phyloP scores from a whole-genome alignment of 37 sponge, comb jelly and placozoan species.

The Mnemiopsis leidyi region DNA sequence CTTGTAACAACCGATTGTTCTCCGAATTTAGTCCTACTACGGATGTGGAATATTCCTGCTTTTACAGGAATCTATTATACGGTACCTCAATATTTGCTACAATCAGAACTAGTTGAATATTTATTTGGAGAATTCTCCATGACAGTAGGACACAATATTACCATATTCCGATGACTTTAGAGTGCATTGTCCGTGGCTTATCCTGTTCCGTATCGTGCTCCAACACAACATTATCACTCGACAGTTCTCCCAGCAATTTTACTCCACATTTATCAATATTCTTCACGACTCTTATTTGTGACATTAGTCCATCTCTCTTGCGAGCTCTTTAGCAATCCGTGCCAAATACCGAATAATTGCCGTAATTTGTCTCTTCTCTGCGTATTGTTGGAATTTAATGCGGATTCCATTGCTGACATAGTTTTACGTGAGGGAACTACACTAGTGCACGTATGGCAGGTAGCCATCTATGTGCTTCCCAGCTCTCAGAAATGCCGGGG shows the following conservation, averaged over 20 bases:
- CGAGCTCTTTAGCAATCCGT: not conserved
- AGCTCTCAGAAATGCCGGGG: not conserved
- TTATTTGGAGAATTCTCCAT: too few species aligned
- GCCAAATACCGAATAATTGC: not conserved
- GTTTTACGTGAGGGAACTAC: not conserved
- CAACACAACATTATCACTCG: too few species aligned
- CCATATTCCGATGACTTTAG: too few species aligned
- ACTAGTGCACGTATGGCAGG: not conserved
- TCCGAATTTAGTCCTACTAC: not conserved
- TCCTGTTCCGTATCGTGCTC: too few species aligned
- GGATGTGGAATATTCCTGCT: not conserved
- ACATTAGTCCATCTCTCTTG: not conserved
- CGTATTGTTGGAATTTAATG: not conserved
- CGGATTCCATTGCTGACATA: not conserved
- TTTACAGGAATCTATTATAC: too few species aligned
- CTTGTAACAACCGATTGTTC: not conserved
- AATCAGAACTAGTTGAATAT: too few species aligned
- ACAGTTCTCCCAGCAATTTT: too few species aligned
- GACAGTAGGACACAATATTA: too few species aligned
- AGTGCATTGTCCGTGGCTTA: too few species aligned
- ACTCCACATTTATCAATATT: too few species aligned
- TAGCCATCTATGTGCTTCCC: not conserved
- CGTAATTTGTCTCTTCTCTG: not conserved
- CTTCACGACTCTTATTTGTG: too few species aligned
- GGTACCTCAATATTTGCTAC: too few species aligned